A percentile compares a stretch with the other conserved stretches of the same genome.
These are phyloP conservation scores for Platichthys flesus DNA, from an alignment of 2,113 vertebrate species.

Conservation along the genomic window DNA sequence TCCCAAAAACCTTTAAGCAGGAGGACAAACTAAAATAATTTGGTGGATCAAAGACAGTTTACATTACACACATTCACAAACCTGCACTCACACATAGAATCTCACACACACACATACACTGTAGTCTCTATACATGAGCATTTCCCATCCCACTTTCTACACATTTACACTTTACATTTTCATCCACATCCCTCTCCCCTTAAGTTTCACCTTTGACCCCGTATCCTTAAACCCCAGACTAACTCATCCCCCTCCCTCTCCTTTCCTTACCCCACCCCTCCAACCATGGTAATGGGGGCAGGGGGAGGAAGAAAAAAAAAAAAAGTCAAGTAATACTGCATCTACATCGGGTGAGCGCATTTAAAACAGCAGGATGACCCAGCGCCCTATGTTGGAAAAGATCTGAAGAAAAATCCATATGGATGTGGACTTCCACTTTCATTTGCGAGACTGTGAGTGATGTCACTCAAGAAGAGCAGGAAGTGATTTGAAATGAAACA, in stretches of 20 bases:
- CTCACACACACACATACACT: conserved; percentile 15
- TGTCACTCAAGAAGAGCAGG: conserved; percentile 20
- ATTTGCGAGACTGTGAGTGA: conserved; percentile 30
- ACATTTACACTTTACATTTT: conserved; percentile 60
- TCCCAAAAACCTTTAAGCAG: conserved; percentile 20
- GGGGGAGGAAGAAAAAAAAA: not conserved
- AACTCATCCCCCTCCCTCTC: not conserved
- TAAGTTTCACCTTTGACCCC: conserved; percentile 27
- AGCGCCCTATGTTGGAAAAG: not conserved
- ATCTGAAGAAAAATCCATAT: not conserved
- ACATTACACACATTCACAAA: not conserved
- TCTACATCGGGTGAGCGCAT: not conserved
- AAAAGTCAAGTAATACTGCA: not conserved
- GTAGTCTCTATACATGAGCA: conserved; percentile 49
- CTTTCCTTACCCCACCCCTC: not conserved
- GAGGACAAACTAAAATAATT: conserved; percentile 42
- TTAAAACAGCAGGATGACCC: conserved; percentile 11
- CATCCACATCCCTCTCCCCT: not conserved
- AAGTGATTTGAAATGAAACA: not conserved
- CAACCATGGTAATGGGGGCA: not conserved
- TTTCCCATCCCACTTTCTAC: conserved; percentile 55
- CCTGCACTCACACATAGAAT: not conserved
- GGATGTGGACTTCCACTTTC: conserved; percentile 26
- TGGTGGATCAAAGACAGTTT: conserved; percentile 23
- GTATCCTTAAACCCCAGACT: not conserved